Percentiles rank a stretch among this genome's conserved stretches.
These are phyloP conservation scores for Pimephales promelas DNA, from an alignment of 2,113 vertebrate genomes.

Conservation along the genomic window DNA sequence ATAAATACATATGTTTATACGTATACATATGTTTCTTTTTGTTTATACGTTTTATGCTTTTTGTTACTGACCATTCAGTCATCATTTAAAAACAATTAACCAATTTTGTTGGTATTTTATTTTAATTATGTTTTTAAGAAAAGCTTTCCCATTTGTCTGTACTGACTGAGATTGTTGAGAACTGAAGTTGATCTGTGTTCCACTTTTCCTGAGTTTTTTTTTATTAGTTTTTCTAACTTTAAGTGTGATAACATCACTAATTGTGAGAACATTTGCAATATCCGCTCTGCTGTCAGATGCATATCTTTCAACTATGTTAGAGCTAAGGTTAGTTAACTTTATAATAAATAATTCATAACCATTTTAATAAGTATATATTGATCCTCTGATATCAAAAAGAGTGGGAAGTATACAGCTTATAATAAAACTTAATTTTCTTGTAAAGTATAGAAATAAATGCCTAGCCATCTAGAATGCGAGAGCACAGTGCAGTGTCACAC, in stretches of 20 bases:
- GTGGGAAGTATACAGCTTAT: background rate
- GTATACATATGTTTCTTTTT: no score
- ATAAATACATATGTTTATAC: background rate
- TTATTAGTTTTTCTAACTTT: background rate
- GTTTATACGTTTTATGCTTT: no score
- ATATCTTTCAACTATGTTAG: background rate
- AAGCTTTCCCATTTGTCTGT: background rate
- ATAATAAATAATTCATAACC: constrained; percentile 19
- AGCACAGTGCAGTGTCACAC: background rate
- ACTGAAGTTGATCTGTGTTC: background rate
- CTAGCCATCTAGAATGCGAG: background rate
- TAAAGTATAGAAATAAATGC: background rate
- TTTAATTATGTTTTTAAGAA: background rate
- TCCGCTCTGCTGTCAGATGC: constrained; percentile 16
- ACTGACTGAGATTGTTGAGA: background rate
- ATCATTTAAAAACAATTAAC: background rate
- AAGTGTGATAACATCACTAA: constrained; percentile 20
- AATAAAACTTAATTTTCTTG: background rate
- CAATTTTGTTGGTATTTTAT: background rate
- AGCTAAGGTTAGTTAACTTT: background rate
- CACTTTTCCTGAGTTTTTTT: background rate
- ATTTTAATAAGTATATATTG: constrained; percentile 1
- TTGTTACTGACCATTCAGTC: background rate
- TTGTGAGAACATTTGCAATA: constrained; percentile 18
- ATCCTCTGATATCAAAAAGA: background rate